These are phyloP conservation scores for Scaptomyza flava DNA, from an alignment of 2,888 invertebrate genomes.

Conservation along the genomic window DNA sequence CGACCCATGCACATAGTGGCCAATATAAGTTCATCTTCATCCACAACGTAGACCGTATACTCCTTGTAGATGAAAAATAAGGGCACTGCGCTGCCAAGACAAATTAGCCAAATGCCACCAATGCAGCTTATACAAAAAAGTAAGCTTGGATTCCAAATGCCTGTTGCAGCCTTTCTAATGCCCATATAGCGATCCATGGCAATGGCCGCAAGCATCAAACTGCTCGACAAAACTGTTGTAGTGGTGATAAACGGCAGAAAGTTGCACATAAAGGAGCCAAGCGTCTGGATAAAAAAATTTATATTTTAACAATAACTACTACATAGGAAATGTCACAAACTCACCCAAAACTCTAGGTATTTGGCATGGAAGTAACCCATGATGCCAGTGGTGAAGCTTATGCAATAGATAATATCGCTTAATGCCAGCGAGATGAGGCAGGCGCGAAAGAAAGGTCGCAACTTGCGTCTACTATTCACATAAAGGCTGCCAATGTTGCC, in stretches of 20 bases:
- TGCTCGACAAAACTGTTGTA: slow-evolving; percentile 85
- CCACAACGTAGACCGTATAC: slow-evolving; percentile 62
- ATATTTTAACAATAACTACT: neutral
- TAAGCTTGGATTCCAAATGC: slow-evolving; percentile 84
- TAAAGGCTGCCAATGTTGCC: slow-evolving; percentile 76
- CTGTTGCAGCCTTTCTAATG: slow-evolving; percentile 84
- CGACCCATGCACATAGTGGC: slow-evolving; percentile 77
- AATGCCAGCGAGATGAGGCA: slow-evolving; percentile 85
- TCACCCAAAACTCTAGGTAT: slow-evolving; percentile 81
- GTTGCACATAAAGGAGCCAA: slow-evolving; percentile 85
- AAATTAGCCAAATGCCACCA: slow-evolving; percentile 83
- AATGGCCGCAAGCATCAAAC: slow-evolving; percentile 85
- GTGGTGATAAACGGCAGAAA: slow-evolving; percentile 85
- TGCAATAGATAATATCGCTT: slow-evolving; percentile 84
- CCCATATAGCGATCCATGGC: slow-evolving; percentile 86
- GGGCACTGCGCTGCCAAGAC: slow-evolving; percentile 84
- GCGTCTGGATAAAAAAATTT: slow-evolving; percentile 72
- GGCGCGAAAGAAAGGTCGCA: slow-evolving; percentile 85
- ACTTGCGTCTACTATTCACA: slow-evolving; percentile 83
- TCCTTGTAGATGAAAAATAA: slow-evolving; percentile 83
- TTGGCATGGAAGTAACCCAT: slow-evolving; percentile 73
- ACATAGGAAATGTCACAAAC: slow-evolving; percentile 7
- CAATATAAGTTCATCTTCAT: slow-evolving; percentile 35
- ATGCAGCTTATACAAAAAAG: slow-evolving; percentile 81
- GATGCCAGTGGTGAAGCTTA: slow-evolving; percentile 71